Conservation (phyloP, 2,888 invertebrate genomes). For the Ischnura elegans region DNA sequence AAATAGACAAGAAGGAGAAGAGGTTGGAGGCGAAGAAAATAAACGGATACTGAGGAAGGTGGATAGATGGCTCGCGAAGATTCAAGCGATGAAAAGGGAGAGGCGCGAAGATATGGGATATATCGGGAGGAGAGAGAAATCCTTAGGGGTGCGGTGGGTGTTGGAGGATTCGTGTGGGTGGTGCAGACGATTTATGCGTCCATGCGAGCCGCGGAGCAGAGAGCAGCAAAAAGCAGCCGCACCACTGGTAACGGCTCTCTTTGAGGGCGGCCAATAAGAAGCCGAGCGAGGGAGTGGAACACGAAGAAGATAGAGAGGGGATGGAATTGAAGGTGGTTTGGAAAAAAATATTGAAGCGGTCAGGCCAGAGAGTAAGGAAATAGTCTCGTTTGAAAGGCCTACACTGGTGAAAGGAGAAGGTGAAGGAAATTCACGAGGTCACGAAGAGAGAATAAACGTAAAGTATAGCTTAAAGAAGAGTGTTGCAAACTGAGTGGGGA, state of each 20-base stretch:
- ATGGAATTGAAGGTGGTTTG: not conserved
- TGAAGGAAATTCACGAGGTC: too few species aligned
- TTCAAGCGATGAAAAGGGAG: not conserved
- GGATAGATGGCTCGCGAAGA: not conserved
- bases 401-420: too few species aligned
- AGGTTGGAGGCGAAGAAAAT: not conserved
- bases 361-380: not conserved
- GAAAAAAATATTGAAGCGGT: not conserved
- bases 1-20: not conserved
- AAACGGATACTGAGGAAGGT: not conserved
- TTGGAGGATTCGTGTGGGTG: not conserved
- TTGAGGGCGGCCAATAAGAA: slow-evolving; percentile 51
- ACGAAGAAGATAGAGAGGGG: not conserved
- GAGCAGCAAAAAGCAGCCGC: slow-evolving; percentile 1
- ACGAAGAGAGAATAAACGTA: too few species aligned
- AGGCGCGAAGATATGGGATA: not conserved
- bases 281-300: not conserved
- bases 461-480: too few species aligned
- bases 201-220: not conserved
- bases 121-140: not conserved
- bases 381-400: too few species aligned
- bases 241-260: not conserved
- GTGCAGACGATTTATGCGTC: slow-evolving; percentile 37
- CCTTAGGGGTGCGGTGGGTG: not conserved
- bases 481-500: too few species aligned